These are phyloP conservation scores for Gavia stellata DNA, from an alignment of 2,113 vertebrate species.

Conservation along the genomic window DNA sequence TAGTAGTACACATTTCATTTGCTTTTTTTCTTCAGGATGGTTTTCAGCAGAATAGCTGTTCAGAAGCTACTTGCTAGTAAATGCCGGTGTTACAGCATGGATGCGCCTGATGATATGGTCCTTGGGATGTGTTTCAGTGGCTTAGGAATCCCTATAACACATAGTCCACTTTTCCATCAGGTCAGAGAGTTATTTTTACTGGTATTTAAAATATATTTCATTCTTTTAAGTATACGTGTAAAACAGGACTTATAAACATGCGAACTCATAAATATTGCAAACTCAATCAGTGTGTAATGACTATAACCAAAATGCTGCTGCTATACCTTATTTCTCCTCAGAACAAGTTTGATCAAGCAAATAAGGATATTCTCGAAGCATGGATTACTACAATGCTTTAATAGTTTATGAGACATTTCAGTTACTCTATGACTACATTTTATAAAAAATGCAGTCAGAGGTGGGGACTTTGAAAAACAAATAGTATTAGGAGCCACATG, in stretches of 20 bases:
- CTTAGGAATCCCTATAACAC: constrained; percentile 87
- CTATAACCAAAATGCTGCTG: background rate
- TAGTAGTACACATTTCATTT: background rate
- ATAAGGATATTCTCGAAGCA: background rate
- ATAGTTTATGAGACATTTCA: background rate
- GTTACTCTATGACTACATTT: background rate
- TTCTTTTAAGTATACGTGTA: background rate
- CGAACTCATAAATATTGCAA: background rate
- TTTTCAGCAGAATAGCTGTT: constrained; percentile 89
- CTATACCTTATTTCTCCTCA: background rate
- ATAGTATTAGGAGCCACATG: background rate
- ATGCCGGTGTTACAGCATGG: constrained; percentile 91
- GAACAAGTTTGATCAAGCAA: background rate
- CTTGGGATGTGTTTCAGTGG: constrained; percentile 96
- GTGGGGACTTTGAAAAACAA: background rate
- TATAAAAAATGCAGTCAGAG: background rate
- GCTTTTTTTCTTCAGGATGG: constrained; percentile 78
- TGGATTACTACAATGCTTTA: background rate
- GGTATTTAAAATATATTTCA: background rate
- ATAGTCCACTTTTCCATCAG: constrained; percentile 96
- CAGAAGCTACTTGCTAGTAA: constrained; percentile 82
- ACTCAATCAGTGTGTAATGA: accelerated
- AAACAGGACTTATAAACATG: background rate
- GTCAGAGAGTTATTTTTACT: constrained; percentile 51
- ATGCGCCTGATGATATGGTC: constrained; percentile 96